Evolutionary conservation across 2,797 vertebrate species (phyloP).

Genomic region (Gouania willdenowi): DNA sequence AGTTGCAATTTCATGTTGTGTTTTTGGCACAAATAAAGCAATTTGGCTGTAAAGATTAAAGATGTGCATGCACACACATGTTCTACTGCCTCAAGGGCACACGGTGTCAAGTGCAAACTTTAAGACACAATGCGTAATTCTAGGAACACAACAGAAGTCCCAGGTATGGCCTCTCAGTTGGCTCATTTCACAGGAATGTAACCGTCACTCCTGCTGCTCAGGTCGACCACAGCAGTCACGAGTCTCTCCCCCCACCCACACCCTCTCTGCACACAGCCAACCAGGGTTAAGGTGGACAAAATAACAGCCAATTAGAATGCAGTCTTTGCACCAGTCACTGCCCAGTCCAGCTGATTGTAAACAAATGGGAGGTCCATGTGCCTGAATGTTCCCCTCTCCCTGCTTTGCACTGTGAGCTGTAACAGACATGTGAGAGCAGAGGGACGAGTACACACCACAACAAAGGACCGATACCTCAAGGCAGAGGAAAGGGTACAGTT

Average conservation of each 20-base stretch:
- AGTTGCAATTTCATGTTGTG: not conserved
- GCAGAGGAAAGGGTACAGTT: slow-evolving; percentile 16
- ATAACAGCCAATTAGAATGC: slow-evolving; percentile 28
- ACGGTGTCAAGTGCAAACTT: slow-evolving; percentile 18
- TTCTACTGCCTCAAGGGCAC: not conserved
- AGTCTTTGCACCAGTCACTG: slow-evolving; percentile 5
- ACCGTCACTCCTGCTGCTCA: slow-evolving; percentile 12
- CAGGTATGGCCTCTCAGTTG: slow-evolving; percentile 19
- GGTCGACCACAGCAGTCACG: slow-evolving; percentile 14
- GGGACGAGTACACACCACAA: slow-evolving; percentile 36
- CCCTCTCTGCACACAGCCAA: slow-evolving; percentile 18
- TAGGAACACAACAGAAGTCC: slow-evolving; percentile 19
- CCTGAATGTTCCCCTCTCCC: slow-evolving; percentile 44
- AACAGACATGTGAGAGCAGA: slow-evolving; percentile 59
- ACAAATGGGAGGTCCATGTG: slow-evolving; percentile 63
- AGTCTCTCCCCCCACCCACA: not conserved
- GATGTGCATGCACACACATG: slow-evolving; percentile 13
- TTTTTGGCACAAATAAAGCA: no score
- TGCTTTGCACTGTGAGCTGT: slow-evolving; percentile 14
- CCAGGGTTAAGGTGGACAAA: slow-evolving; percentile 13
- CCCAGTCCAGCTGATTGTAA: slow-evolving; percentile 44
- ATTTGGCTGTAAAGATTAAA: no score
- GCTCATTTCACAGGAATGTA: slow-evolving; percentile 40
- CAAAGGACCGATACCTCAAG: slow-evolving; percentile 2
- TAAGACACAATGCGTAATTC: slow-evolving; percentile 1